These are phyloP conservation scores for Brachycybe producta DNA, from an alignment of 2,888 invertebrate species.

Conservation along the genomic window DNA sequence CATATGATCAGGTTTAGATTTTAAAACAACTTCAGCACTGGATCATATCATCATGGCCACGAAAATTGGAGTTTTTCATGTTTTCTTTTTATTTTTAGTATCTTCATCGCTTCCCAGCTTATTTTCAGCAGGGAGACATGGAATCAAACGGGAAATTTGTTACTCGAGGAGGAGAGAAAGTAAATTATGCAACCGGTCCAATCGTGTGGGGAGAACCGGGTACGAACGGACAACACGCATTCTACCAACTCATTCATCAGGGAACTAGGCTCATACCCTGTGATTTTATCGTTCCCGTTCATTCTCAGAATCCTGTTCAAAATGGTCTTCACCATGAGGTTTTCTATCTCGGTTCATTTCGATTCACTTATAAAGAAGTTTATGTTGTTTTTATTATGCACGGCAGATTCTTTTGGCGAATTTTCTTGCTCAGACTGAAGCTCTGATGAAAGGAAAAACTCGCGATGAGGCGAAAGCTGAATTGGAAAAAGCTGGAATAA, in stretches of 20 bases:
- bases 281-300: constrained; percentile 89
- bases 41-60: neutral
- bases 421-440: constrained; percentile 97
- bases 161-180: constrained; percentile 29
- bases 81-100: constrained; percentile 40
- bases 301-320: constrained; percentile 74
- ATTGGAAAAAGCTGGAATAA: constrained; percentile 62
- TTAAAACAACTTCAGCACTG: neutral
- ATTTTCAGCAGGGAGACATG: constrained; percentile 99
- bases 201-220: constrained; percentile 98
- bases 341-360: neutral
- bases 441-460: constrained; percentile 74
- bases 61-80: neutral
- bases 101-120: constrained; percentile 94
- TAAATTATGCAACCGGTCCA: constrained; percentile 49
- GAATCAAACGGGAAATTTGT: constrained; percentile 92
- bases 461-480: constrained; percentile 59
- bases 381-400: constrained; percentile 18
- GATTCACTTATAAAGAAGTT: constrained; percentile 5
- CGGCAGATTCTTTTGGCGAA: constrained; percentile 84
- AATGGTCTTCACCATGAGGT: constrained; percentile 74
- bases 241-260: constrained; percentile 98
- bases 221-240: constrained; percentile 98
- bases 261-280: constrained; percentile 80
- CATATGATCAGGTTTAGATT: constrained; percentile 71